Evolutionary conservation across 2,888 invertebrate species (phyloP).

Genomic region (Gortyna flavago): DNA sequence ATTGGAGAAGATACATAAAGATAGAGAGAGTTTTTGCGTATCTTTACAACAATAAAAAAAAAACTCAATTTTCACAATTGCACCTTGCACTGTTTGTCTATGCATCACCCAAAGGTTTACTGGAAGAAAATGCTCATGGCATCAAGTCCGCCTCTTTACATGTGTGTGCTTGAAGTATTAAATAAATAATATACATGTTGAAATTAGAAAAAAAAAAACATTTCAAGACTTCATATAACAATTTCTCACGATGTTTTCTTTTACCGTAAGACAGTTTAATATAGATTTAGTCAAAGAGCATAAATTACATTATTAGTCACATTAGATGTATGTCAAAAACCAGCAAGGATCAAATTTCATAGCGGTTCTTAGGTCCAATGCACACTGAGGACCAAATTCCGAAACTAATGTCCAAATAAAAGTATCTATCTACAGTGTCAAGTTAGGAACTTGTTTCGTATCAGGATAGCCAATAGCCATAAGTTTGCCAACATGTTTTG

Average conservation of each 20-base stretch:
- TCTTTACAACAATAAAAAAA: too few species aligned
- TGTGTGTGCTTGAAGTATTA: too few species aligned
- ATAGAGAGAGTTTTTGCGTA: too few species aligned
- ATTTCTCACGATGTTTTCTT: not conserved
- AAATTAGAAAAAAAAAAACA: not conserved
- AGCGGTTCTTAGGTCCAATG: not conserved
- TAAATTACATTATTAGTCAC: not conserved
- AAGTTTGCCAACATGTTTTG: constrained; percentile 64
- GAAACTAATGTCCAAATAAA: constrained; percentile 36
- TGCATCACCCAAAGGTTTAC: too few species aligned
- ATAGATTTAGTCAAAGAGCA: not conserved
- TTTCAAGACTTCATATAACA: not conserved
- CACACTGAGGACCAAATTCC: constrained; percentile 12
- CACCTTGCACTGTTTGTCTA: too few species aligned
- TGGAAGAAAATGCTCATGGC: too few species aligned
- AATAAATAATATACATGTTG: not conserved
- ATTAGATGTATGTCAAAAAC: not conserved
- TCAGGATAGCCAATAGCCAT: constrained; percentile 58
- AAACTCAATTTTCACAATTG: too few species aligned
- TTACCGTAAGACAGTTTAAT: not conserved
- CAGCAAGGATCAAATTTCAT: not conserved
- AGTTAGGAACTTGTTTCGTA: constrained; percentile 62
- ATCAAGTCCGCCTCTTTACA: too few species aligned
- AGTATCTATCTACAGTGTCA: constrained; percentile 31
- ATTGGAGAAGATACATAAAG: too few species aligned